Evolutionary conservation across 2,797 vertebrate genomes (phyloP).

Genomic region (Iguana delicatissima): DNA sequence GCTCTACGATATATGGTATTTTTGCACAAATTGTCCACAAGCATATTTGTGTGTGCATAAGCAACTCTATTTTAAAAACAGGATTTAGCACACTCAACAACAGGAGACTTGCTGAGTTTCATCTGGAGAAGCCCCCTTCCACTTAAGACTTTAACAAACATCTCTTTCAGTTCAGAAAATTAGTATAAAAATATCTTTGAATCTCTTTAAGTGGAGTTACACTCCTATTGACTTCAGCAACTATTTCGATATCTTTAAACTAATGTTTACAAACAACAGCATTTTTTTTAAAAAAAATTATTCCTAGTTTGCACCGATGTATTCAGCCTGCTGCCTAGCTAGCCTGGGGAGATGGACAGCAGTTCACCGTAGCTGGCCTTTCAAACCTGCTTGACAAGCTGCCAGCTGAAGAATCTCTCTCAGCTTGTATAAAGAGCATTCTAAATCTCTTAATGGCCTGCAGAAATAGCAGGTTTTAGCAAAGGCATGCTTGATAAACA

Average conservation of each 20-base stretch:
- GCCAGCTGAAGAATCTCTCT: constrained; percentile 39
- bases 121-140: not conserved
- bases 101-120: not conserved
- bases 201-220: not conserved
- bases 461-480: not conserved
- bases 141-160: not conserved
- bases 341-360: constrained; percentile 54
- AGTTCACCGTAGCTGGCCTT: constrained; percentile 34
- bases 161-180: not conserved
- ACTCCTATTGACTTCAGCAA: constrained; percentile 15
- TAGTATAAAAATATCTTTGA: not conserved
- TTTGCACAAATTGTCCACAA: not conserved
- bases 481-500: constrained; percentile 43
- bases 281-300: not conserved
- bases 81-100: no score
- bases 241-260: not conserved
- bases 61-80: no score
- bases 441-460: constrained; percentile 45
- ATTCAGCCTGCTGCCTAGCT: not conserved
- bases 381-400: constrained; percentile 64
- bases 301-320: constrained; percentile 35
- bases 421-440: constrained; percentile 23
- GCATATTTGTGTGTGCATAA: no score
- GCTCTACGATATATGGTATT: not conserved
- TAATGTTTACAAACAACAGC: constrained; percentile 2